A percentile compares a stretch with the other conserved stretches of the same genome.
These are phyloP conservation scores for Polypterus bichir DNA, from an alignment of 2,113 vertebrate species.

Conservation along the genomic window DNA sequence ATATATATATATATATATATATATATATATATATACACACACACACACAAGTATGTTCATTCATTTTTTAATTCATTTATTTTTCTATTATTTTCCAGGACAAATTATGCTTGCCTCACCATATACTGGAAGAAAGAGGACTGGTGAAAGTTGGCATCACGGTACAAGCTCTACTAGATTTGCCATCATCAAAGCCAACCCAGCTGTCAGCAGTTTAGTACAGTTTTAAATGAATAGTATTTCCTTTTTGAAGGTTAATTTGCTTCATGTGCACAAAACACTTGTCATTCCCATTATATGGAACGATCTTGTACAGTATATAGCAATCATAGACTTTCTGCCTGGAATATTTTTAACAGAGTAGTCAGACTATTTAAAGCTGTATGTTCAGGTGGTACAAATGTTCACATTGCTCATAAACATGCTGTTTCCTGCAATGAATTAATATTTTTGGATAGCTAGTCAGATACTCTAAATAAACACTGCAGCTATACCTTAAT, in stretches of 20 bases:
- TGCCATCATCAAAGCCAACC: slow-evolving; percentile 61
- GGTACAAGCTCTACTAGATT: slow-evolving; percentile 85
- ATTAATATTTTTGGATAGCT: neutral
- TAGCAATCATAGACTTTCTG: neutral
- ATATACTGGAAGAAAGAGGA: slow-evolving; percentile 91
- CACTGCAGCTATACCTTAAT: neutral
- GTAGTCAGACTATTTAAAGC: too few species aligned
- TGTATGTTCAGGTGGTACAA: too few species aligned
- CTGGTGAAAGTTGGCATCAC: slow-evolving; percentile 88
- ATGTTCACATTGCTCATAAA: too few species aligned
- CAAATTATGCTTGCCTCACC: slow-evolving; percentile 89
- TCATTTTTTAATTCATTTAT: neutral
- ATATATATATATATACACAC: too few species aligned
- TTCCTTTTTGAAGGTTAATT: neutral
- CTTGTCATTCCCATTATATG: neutral
- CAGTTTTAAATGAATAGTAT: neutral
- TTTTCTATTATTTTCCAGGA: slow-evolving; percentile 51
- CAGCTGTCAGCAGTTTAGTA: slow-evolving; percentile 74
- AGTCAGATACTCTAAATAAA: neutral
- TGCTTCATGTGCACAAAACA: slow-evolving; percentile 1
- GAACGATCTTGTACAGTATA: neutral
- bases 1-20: too few species aligned
- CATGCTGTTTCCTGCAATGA: neutral
- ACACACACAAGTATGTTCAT: too few species aligned
- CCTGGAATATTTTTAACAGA: too few species aligned